These are phyloP conservation scores for Pegea sp. DNA, from an alignment of 23 tunicate genomes.

Conservation along the genomic window DNA sequence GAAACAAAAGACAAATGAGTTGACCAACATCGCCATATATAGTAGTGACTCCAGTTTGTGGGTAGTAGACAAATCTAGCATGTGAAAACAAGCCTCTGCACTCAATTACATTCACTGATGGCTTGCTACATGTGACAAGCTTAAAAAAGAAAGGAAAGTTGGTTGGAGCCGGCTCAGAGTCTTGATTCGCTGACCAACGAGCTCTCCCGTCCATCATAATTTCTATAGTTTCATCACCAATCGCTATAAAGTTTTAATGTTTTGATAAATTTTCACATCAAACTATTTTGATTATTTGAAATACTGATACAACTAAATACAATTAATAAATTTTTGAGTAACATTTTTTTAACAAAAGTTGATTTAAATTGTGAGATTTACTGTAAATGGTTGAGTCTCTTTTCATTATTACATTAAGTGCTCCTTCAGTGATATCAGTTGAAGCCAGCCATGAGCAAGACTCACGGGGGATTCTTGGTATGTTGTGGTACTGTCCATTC, in stretches of 20 bases:
- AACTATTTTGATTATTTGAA: no score
- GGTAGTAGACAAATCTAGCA: not conserved
- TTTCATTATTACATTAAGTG: not conserved
- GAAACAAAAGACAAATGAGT: not conserved
- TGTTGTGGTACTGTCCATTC: not conserved
- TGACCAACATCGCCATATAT: constrained; percentile 1
- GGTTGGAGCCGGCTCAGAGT: not conserved
- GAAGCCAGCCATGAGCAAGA: not conserved
- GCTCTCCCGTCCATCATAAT: not conserved
- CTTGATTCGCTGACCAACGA: not conserved
- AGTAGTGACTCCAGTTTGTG: constrained; percentile 1
- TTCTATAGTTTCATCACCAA: not conserved
- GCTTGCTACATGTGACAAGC: not conserved
- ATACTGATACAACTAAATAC: no score
- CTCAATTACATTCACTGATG: not conserved
- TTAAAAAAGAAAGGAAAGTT: constrained; percentile 1
- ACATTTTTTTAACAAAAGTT: no score
- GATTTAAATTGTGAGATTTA: not conserved
- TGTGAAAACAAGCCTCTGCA: not conserved
- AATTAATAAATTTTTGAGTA: not conserved
- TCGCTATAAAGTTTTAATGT: not conserved
- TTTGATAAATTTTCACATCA: not conserved
- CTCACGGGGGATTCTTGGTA: not conserved
- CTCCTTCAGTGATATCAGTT: not conserved
- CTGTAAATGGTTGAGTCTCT: not conserved